Conservation (phyloP, 2,113 vertebrate species). For the Empidonax traillii region DNA sequence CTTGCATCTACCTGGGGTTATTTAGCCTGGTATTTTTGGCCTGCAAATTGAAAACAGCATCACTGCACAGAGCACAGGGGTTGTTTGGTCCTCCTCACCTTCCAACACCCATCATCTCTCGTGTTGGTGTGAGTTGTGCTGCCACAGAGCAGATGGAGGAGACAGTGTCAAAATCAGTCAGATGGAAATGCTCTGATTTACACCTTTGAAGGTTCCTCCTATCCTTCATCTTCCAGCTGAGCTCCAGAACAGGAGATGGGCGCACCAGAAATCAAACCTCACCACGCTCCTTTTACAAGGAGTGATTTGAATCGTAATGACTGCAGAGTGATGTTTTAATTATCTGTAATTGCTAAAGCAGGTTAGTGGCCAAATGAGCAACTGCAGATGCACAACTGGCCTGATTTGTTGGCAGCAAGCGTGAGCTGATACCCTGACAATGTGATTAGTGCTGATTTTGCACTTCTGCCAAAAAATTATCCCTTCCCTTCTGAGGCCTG, state of each 20-base stretch:
- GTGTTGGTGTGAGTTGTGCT: accelerated
- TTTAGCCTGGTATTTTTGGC: not conserved
- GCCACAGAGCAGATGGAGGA: not conserved
- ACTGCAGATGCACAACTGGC: not conserved
- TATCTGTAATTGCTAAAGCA: not conserved
- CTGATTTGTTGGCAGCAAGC: not conserved
- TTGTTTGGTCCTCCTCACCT: not conserved
- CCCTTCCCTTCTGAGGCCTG: not conserved
- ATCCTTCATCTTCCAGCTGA: not conserved
- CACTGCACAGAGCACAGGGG: not conserved
- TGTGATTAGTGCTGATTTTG: not conserved
- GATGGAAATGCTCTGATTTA: not conserved
- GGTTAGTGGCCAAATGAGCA: not conserved
- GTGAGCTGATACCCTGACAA: not conserved
- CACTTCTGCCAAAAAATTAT: not conserved
- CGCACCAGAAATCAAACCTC: not conserved
- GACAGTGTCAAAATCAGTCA: not conserved
- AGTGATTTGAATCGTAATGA: not conserved
- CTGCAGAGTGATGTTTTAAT: not conserved
- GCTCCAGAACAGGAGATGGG: not conserved
- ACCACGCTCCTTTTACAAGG: accelerated
- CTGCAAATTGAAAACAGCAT: not conserved
- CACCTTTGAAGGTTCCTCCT: not conserved
- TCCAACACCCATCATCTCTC: not conserved
- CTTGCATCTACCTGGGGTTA: not conserved